Evolutionary conservation across 2,113 vertebrate species (phyloP).

Genomic region (Collichthys lucidus): DNA sequence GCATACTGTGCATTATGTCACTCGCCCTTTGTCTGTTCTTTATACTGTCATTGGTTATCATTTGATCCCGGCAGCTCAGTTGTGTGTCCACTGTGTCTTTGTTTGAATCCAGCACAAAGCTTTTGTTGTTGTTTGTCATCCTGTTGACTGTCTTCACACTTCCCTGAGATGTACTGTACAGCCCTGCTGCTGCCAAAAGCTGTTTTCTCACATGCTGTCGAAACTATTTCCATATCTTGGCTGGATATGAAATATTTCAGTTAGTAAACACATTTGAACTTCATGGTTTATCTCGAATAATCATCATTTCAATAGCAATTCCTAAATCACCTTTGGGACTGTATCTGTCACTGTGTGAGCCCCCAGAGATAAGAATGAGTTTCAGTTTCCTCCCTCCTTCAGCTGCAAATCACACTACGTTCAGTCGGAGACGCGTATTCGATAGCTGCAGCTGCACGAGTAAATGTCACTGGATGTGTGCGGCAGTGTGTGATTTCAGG

Average conservation of each 20-base stretch:
- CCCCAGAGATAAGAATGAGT: background rate
- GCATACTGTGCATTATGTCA: too few species aligned
- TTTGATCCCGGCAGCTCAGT: background rate
- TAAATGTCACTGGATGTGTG: slow-evolving; percentile 32
- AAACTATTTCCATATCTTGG: too few species aligned
- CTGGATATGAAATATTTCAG: background rate
- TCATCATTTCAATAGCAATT: background rate
- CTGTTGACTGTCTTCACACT: background rate
- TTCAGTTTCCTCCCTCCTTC: background rate
- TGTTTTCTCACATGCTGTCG: background rate
- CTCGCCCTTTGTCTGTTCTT: too few species aligned
- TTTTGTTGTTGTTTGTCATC: background rate
- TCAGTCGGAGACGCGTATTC: slow-evolving; percentile 8
- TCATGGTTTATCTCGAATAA: background rate
- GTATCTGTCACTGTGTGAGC: background rate
- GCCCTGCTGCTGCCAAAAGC: background rate
- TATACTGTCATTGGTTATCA: background rate
- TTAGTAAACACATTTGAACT: background rate
- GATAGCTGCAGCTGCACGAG: slow-evolving; percentile 7
- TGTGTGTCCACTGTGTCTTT: background rate
- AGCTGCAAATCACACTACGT: background rate
- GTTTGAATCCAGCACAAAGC: background rate
- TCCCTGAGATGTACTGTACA: background rate
- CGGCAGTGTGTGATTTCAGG: slow-evolving; percentile 29
- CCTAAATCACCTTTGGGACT: background rate